A percentile compares a stretch with the other conserved stretches of the same genome.
phyloP scores from a whole-genome alignment of 2,888 invertebrate species.

The Herminia tarsipennalis region DNA sequence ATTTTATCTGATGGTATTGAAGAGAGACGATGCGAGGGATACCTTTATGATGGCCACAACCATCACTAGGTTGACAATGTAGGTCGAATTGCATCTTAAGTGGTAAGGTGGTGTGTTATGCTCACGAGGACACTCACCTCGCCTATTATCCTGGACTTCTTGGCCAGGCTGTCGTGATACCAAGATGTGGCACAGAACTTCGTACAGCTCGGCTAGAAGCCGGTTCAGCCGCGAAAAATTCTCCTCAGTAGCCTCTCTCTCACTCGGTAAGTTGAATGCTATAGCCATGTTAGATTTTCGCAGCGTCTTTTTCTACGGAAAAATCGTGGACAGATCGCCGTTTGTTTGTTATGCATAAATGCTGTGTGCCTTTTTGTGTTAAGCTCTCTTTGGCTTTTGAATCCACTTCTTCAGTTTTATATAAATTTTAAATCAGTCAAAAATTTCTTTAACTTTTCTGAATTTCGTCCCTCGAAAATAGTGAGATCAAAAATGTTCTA shows the following conservation, averaged over 20 bases:
- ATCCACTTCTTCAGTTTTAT: conserved; percentile 33
- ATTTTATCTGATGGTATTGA: conserved; percentile 84
- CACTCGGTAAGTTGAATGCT: conserved; percentile 85
- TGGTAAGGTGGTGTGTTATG: conserved; percentile 83
- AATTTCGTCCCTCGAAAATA: conserved; percentile 16
- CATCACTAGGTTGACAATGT: conserved; percentile 84
- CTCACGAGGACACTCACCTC: conserved; percentile 84
- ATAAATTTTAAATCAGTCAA: conserved; percentile 18
- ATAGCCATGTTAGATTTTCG: conserved; percentile 82
- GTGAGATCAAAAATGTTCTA: conserved; percentile 9
- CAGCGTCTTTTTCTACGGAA: conserved; percentile 73
- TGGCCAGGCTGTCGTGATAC: conserved; percentile 81
- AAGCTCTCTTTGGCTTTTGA: conserved; percentile 47
- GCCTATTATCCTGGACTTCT: conserved; percentile 77
- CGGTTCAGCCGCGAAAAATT: conserved; percentile 85
- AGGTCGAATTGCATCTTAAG: conserved; percentile 86
- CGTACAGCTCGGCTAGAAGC: conserved; percentile 84
- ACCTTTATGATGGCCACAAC: conserved; percentile 83
- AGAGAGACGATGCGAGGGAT: conserved; percentile 81
- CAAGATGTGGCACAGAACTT: conserved; percentile 84
- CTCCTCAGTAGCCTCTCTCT: conserved; percentile 84
- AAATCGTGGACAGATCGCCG: conserved; percentile 76
- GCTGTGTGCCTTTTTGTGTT: conserved; percentile 58
- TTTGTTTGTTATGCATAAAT: conserved; percentile 82
- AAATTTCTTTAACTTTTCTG: conserved; percentile 14